phyloP scores from a whole-genome alignment of 1,140 invertebrate genomes.

The Drosophila sechellia region DNA sequence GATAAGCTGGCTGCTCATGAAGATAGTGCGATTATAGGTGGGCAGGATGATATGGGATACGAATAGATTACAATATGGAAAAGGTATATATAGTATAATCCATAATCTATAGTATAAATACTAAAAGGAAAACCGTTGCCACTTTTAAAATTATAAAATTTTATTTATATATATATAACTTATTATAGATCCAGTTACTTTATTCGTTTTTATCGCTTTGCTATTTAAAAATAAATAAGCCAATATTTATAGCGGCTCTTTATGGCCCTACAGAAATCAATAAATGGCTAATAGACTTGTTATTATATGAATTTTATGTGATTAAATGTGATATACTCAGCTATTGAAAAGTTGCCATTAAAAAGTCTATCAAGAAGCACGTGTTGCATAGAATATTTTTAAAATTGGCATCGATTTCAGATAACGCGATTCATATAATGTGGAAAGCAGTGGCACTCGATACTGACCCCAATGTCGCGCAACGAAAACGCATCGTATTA shows the following conservation, averaged over 20 bases:
- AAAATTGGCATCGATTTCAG: not conserved
- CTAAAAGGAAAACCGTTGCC: too few species aligned
- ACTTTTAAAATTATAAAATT: too few species aligned
- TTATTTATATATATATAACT: too few species aligned
- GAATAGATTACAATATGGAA: not conserved
- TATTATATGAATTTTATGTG: not conserved
- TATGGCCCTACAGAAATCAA: not conserved
- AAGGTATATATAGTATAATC: not conserved
- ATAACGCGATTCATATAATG: not conserved
- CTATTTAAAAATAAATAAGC: not conserved
- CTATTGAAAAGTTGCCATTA: not conserved
- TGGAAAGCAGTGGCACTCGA: too few species aligned
- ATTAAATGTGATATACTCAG: not conserved
- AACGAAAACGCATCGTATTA: constrained; percentile 20
- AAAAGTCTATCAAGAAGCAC: not conserved
- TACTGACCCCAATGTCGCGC: constrained; percentile 13
- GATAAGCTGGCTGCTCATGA: constrained; percentile 5
- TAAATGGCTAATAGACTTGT: not conserved
- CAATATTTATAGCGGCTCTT: not conserved
- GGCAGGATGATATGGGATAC: constrained; percentile 13
- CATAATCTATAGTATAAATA: too few species aligned
- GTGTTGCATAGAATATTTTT: not conserved
- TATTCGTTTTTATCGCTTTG: not conserved
- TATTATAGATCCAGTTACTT: not conserved
- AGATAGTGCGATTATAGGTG: constrained; percentile 16